Evolutionary conservation across 2,888 invertebrate genomes (phyloP).

Genomic region (Cerastoderma edule): DNA sequence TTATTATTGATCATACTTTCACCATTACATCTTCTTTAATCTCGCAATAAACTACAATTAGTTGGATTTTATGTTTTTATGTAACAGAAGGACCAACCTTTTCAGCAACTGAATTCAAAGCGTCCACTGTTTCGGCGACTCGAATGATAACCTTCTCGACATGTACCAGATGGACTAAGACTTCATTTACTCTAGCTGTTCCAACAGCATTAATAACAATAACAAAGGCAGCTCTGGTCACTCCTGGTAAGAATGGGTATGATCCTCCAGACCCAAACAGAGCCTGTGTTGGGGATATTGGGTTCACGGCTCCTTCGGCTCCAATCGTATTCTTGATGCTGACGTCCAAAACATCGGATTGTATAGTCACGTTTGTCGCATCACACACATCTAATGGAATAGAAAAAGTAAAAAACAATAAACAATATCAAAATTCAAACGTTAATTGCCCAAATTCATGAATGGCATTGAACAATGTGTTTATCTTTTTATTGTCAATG

Average conservation of each 20-base stretch:
- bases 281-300: slow-evolving; percentile 16
- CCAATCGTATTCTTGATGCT: slow-evolving; percentile 17
- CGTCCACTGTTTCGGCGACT: background rate
- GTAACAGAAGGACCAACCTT: slow-evolving; percentile 14
- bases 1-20: no score
- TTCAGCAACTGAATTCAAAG: background rate
- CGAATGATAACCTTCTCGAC: slow-evolving; percentile 18
- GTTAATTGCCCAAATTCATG: background rate
- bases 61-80: background rate
- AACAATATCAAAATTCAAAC: background rate
- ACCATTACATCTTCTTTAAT: background rate
- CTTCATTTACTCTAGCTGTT: slow-evolving; percentile 11
- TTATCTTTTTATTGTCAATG: no score
- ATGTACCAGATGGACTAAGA: slow-evolving; percentile 11
- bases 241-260: slow-evolving; percentile 14
- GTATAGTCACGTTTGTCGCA: slow-evolving; percentile 6
- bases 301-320: background rate
- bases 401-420: background rate
- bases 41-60: background rate
- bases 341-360: slow-evolving; percentile 17
- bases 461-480: background rate
- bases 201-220: slow-evolving; percentile 12
- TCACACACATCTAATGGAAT: slow-evolving; percentile 21
- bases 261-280: slow-evolving; percentile 18
- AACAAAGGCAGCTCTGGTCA: slow-evolving; percentile 19